Conservation (phyloP, 2,888 invertebrate species). For the Eilema sororculum region DNA sequence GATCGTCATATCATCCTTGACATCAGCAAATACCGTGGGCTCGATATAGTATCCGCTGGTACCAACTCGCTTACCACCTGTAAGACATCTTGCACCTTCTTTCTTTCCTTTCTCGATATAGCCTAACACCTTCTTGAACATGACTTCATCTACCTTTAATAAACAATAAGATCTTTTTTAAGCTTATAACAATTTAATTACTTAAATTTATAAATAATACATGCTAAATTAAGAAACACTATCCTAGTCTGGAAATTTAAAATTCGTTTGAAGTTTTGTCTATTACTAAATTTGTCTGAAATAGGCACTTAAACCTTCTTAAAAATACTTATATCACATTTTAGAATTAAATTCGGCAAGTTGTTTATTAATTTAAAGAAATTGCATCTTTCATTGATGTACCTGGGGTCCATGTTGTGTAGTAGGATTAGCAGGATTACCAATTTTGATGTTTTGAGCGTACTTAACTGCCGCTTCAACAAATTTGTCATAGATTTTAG, state of each 20-base stretch:
- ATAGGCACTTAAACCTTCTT: not conserved
- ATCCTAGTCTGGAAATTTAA: not conserved
- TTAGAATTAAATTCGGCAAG: not conserved
- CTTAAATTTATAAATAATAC: not conserved
- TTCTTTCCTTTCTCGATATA: slow-evolving; percentile 92
- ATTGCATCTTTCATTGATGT: not conserved
- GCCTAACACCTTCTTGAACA: slow-evolving; percentile 91
- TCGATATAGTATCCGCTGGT: slow-evolving; percentile 91
- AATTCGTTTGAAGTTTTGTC: not conserved
- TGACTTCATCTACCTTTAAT: slow-evolving; percentile 89
- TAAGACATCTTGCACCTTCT: slow-evolving; percentile 92
- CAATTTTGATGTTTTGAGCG: slow-evolving; percentile 90
- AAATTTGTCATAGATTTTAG: slow-evolving; percentile 92
- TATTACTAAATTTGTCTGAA: not conserved
- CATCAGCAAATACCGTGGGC: slow-evolving; percentile 92
- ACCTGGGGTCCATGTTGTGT: slow-evolving; percentile 31
- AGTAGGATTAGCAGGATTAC: slow-evolving; percentile 89
- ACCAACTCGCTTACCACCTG: slow-evolving; percentile 90
- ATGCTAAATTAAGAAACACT: too few species aligned
- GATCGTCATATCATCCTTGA: slow-evolving; percentile 91
- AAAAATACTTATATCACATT: not conserved
- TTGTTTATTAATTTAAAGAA: not conserved
- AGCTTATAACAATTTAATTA: not conserved
- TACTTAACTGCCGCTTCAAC: slow-evolving; percentile 89
- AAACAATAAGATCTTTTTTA: slow-evolving; percentile 41